Conservation (phyloP, 2,888 invertebrate species). For the Eupithecia exiguata region DNA sequence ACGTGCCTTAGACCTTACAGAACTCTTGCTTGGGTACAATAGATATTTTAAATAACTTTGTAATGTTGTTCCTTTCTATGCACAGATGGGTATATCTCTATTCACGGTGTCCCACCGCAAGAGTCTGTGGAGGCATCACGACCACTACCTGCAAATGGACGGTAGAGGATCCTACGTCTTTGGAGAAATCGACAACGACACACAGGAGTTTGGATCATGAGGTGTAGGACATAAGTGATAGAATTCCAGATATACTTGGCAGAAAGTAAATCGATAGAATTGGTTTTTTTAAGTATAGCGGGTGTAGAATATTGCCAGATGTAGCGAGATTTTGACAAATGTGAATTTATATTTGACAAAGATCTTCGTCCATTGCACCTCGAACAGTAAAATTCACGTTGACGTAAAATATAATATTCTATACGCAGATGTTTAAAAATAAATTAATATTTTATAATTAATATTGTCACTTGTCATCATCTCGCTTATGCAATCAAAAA, state of each 20-base stretch:
- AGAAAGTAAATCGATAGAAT: neutral
- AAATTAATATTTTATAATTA: neutral
- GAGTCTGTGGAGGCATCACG: slow-evolving; percentile 98
- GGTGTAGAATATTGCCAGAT: neutral
- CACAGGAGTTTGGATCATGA: slow-evolving; percentile 97
- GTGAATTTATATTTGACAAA: neutral
- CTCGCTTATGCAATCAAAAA: neutral
- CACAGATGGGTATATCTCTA: slow-evolving; percentile 91
- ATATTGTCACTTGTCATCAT: neutral
- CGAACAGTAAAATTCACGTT: neutral
- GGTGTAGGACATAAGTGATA: slow-evolving; percentile 27
- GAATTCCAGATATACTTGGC: neutral
- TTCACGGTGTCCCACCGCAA: slow-evolving; percentile 99
- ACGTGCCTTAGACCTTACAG: no score
- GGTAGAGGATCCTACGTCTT: slow-evolving; percentile 96
- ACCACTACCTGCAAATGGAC: slow-evolving; percentile 98
- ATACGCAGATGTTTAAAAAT: neutral
- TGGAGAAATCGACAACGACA: slow-evolving; percentile 92
- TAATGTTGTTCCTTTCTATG: neutral
- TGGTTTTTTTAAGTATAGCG: neutral
- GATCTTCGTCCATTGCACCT: neutral
- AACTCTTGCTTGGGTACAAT: no score
- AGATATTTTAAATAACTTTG: no score
- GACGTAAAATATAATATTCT: neutral
- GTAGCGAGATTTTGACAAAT: slow-evolving; percentile 1